Evolutionary conservation across 2,888 invertebrate genomes (phyloP), one percentile per base, ranked within the genome.

Genomic region (Sinelater perroti): DNA sequence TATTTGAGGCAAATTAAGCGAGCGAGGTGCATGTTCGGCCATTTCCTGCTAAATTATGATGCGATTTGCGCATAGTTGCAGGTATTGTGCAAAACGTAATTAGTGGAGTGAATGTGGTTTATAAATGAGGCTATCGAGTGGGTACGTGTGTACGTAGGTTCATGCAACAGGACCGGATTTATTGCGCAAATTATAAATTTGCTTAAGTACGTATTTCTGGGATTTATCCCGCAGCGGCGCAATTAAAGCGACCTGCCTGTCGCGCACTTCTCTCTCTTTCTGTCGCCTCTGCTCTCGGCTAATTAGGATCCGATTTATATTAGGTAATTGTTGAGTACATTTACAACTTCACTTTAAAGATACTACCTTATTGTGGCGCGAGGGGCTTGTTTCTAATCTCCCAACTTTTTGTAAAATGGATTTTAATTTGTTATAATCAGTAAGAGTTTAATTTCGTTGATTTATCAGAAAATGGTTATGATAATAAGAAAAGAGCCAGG

Each of bases 71-170:
- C 63, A 65, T 66, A 64, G 63, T 61, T 67, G 64, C 62, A 50
- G 62, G 67, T 67, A 70, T 70, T 70, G 69, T 68, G 68, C 65
- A 68, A 70, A 69, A 66, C 57, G 70, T 66, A 70, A 70, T 70
- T 69, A 69, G 69, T 61, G 61, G 46, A 65, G 68, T 69, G 69
- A 70, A 70, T 70, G 69, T 68, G 67, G 65, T 67, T 70, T 70
- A 69, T 69, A 70, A 69, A 70, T 67, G 68, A 65, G 69, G 67
- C 67, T 69, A 69, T 70, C 68, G 67, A 67, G 69, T 68, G 66
- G 67, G 68, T 68, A 67, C 65, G 66, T 59, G 61, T 63, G 42
- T 50, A 54, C 40, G 50, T 40, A 40, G 40, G 40, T 24, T 40
- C 40, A 40, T 53, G 56, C 44, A 36, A 26, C 52, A 56, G 53